Evolutionary conservation across 1,140 invertebrate genomes (phyloP), one percentile per base, ranked within the genome.

Genomic region (Antheraea pernyi): DNA sequence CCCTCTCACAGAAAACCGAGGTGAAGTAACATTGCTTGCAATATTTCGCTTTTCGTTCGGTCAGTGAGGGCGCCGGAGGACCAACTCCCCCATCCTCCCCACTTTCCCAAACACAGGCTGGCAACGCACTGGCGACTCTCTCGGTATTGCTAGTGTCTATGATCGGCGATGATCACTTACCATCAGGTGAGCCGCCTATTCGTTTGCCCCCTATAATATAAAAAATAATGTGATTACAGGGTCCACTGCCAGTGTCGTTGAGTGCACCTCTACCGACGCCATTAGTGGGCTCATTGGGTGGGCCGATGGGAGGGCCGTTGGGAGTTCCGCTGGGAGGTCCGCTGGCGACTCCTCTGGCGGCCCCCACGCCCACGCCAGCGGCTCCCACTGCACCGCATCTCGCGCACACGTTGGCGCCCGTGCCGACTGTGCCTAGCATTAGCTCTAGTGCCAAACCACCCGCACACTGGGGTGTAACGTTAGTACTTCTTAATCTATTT

Each of bases 401-500:
- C 8, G 69, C 89, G 19, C 87, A 87, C 72, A 83, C 88, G 48
- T 76, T 87, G 7, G 86, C 89, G 60, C 89, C 89, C 48, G 89
- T 92, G 70, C 89, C 92, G 60, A 91, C 89, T 18, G 88, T 91
- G 61, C 86, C 86, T 67, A 90, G 87, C 77, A 92, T 91, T 80
- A 91, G 86, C 76, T 91, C 89, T 59, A 84, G 88, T 63, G 85
- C 91, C 70, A 93, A 93, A 78, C 91, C 92, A 69, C 86, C 90
- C 72, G 90, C 88, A 71, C 88, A 92, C 77, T 92, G 89, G 89
- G 89, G 89, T 70, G 88, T 91, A 77, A 91, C 86, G 89, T 91
- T 79, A 89, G 88, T 90, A 89, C 77, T 78, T n/a, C n/a, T n/a
- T 36, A 30, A n/a, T 39, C 13, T 13, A 39, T 42, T 58, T n/a